Evolutionary conservation across 2,888 invertebrate species (phyloP), one percentile per base, ranked within the genome.

Genomic region (Acrobasis suavella): DNA sequence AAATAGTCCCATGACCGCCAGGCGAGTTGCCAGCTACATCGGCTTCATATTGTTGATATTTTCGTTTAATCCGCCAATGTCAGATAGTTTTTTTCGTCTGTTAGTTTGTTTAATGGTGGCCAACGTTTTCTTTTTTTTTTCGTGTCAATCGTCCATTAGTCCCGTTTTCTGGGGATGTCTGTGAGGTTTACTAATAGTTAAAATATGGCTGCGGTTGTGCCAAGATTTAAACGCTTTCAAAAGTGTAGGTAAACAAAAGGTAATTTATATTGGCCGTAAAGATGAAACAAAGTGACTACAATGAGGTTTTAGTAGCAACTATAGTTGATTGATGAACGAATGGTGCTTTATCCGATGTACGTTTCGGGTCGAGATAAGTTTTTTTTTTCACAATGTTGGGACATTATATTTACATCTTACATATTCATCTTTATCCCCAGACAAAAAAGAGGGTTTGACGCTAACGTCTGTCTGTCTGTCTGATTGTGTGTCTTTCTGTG

Each of bases 1-100:
- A 77, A 82, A 87, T 83, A 86, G 78, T 73, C 72, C 71, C 72
- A 72, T 81, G 82, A 82, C 84, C 81, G 81, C 73, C 82, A 78
- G 78, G 75, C 81, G 71, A 61, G 65, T 67, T 70, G 75, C 71
- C 74, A 75, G 71, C 64, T 14, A 22, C 60, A 60, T 42, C 60
- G 22, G 55, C 17, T 38, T 60, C 63, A 60, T 56, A 60, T 54
- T 60, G 64, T 66, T 70, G 67, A 62, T 63, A 52, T 60, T 69
- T 50, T 64, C 32, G 22, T 42, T 52, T 61, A 52, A 46, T 60
- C 50, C 38, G 38, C 38, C 50, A 50, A 17, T 60, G 58, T 37
- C 46, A 37, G 37, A 59, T 59, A 50, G 58, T 32, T 50, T 59
- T 46, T 55, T 55, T 55, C 12, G 3, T 37, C 52, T 52, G 22